phyloP scores from a whole-genome alignment of 2,888 invertebrate genomes.

The Catocala fraxini region DNA sequence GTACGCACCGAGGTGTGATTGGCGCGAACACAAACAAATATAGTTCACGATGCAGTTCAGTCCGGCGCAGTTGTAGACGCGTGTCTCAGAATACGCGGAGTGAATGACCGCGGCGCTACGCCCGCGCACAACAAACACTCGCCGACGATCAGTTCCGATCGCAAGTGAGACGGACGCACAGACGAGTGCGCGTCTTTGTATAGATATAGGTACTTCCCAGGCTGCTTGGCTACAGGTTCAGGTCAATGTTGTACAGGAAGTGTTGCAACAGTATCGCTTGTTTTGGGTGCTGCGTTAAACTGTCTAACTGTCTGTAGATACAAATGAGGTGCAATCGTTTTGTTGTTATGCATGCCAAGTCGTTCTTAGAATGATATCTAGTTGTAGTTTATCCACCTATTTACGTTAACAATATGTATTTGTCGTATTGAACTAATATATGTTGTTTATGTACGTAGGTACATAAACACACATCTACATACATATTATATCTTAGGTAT shows the following conservation, averaged over 20 bases:
- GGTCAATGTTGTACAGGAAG: not conserved
- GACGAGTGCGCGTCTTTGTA: not conserved
- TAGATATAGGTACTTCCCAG: too few relatives aligned
- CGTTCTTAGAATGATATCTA: too few relatives aligned
- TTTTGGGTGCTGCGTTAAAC: constrained; percentile 10
- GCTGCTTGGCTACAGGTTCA: not conserved
- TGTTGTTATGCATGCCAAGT: too few relatives aligned
- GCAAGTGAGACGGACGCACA: not conserved
- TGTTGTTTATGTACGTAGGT: too few relatives aligned
- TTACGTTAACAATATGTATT: too few relatives aligned
- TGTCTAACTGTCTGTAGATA: constrained; percentile 3
- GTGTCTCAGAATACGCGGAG: constrained; percentile 32
- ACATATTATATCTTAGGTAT: too few relatives aligned
- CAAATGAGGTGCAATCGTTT: too few relatives aligned
- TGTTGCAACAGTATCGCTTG: constrained; percentile 5
- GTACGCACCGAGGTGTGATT: not conserved
- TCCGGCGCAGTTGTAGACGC: constrained; percentile 3
- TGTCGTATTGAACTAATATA: too few relatives aligned
- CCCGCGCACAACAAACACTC: constrained; percentile 9
- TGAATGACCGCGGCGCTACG: constrained; percentile 35
- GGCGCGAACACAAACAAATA: constrained; percentile 4
- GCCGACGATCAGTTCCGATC: constrained; percentile 1
- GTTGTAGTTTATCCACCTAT: too few relatives aligned
- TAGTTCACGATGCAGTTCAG: constrained; percentile 7
- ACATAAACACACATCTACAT: too few relatives aligned